Evolutionary conservation across 2,113 vertebrate genomes (phyloP).

Genomic region (Corvus moneduloides): DNA sequence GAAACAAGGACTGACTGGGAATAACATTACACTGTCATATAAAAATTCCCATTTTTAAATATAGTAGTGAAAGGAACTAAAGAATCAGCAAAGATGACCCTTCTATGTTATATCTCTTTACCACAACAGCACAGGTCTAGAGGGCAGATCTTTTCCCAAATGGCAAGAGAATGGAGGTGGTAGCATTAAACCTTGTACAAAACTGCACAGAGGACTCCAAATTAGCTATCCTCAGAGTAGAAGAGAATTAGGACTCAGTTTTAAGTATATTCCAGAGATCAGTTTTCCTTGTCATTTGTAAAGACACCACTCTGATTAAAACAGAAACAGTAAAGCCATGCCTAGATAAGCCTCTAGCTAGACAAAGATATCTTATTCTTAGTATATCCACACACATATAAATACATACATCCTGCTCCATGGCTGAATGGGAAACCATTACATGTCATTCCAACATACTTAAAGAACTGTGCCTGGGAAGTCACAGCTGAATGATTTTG

Average conservation of each 20-base stretch:
- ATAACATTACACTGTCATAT: not conserved
- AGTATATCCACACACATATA: not conserved
- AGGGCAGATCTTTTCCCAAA: not conserved
- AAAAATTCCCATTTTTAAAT: not conserved
- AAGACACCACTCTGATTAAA: not conserved
- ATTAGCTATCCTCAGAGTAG: not conserved
- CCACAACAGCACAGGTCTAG: not conserved
- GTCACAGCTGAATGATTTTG: constrained; percentile 73
- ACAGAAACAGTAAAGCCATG: constrained; percentile 6
- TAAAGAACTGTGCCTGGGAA: constrained; percentile 31
- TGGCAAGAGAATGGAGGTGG: not conserved
- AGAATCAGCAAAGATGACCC: not conserved
- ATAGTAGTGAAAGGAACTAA: not conserved
- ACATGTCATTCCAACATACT: constrained; percentile 3
- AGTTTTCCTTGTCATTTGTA: constrained; percentile 25
- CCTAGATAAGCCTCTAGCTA: not conserved
- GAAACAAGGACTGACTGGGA: not conserved
- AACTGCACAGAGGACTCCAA: not conserved
- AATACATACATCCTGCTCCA: not conserved
- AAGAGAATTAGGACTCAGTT: constrained; percentile 11
- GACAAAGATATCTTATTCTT: not conserved
- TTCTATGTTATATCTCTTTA: not conserved
- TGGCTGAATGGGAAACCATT: constrained; percentile 1
- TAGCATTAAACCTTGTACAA: not conserved
- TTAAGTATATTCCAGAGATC: constrained; percentile 20